phyloP scores from a whole-genome alignment of 2,113 vertebrate species.

The Puntigrus tetrazona region DNA sequence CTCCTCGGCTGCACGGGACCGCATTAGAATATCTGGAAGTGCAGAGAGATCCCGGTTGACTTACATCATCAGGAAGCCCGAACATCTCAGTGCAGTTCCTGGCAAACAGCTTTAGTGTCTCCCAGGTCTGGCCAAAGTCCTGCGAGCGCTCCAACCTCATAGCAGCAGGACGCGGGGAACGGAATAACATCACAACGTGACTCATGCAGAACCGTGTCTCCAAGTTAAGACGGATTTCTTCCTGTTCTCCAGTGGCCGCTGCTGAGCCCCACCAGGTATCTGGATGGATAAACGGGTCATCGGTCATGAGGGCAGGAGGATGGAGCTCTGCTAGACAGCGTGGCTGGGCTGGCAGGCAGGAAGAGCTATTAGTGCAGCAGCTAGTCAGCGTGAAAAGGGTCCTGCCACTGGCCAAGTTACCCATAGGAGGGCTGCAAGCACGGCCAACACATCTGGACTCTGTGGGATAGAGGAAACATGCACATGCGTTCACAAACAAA shows the following conservation, averaged over 20 bases:
- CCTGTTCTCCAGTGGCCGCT: conserved; percentile 68
- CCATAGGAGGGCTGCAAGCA: conserved; percentile 84
- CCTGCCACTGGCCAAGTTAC: conserved; percentile 84
- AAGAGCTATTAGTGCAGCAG: conserved; percentile 74
- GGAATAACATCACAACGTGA: conserved; percentile 84
- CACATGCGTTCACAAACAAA: background rate
- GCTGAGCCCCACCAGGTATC: conserved; percentile 86
- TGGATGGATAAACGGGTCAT: conserved; percentile 81
- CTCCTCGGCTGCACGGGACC: conserved; percentile 81
- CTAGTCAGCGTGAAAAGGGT: conserved; percentile 76
- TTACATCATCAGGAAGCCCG: conserved; percentile 78
- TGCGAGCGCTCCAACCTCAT: conserved; percentile 85
- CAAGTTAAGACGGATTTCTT: conserved; percentile 84
- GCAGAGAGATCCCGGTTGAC: conserved; percentile 77
- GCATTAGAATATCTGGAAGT: conserved; percentile 84
- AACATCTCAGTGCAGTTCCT: conserved; percentile 82
- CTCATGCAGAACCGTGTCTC: conserved; percentile 83
- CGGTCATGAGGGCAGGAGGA: conserved; percentile 80
- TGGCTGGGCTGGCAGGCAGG: conserved; percentile 51
- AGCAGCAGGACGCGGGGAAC: conserved; percentile 82
- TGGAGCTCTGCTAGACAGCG: conserved; percentile 72
- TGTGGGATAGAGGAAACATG: conserved; percentile 43
- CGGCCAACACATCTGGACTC: conserved; percentile 78
- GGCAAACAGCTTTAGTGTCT: conserved; percentile 83
- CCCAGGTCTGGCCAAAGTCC: conserved; percentile 84